Base-by-base conservation (phyloP, 2,797 vertebrate genomes). In the Cossypha dichroa region DNA sequence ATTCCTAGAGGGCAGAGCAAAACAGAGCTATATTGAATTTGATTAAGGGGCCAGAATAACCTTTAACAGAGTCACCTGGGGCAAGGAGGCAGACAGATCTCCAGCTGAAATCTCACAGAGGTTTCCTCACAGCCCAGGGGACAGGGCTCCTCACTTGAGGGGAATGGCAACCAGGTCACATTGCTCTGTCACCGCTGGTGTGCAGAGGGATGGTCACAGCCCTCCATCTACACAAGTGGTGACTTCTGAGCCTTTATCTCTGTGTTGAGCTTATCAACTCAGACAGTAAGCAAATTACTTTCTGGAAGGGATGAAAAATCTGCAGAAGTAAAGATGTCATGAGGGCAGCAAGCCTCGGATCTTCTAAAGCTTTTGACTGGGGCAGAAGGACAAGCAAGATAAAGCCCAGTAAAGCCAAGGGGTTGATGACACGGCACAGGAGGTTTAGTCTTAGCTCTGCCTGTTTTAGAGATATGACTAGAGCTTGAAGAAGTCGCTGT, bases 41-140 rank as follows among this genome's bases (percentile, higher is more conserved):
- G 84, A 93, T 82, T 87, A 67, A 87, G 43, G 51, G 84, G 29
- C 86, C 81, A 92, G 81, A 91, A 69, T 91, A 94, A 94, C 63
- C 88, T 94, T 82, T 79, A 82, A 22, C 21, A 20, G 54, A 90
- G 67, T 63, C 60, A 91, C 77, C 67, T 41, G 51, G 72, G 34
- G 45, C 74, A 82, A 69, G 52, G 52, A 91, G 82, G 19, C 93
- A 73, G 77, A 10, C 36, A 89, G 43, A 23, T 95, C 55, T 69
- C 28, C 43, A 34, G 63, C 31, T 48, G 51, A 59, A 58, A 92
- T 60, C 31, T 58, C 70, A 29, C 9, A 16, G 31, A 66, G 38
- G 40, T 79, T 92, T 49, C 26, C 33, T 45, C 21, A 3, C 11
- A 79, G 22, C 33, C 22, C 43, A 23, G 45, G 17, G 72, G 15